These are phyloP conservation scores for Piaya cayana DNA, from an alignment of 2,113 vertebrate genomes.

Conservation along the genomic window DNA sequence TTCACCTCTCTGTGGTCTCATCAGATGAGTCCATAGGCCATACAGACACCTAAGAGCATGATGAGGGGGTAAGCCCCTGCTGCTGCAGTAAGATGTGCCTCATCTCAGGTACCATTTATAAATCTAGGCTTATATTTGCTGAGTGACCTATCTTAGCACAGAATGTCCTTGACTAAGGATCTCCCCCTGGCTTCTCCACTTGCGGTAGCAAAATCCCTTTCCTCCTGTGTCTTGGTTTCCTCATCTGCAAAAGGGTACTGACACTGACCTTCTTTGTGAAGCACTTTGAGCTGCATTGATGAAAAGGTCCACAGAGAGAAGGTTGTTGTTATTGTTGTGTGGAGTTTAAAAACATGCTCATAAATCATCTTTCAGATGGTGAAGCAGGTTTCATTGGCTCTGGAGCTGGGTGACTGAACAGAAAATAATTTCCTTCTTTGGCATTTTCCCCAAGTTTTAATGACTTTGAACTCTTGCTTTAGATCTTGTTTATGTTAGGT, in stretches of 20 bases:
- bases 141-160: neutral
- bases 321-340: slow-evolving; percentile 59
- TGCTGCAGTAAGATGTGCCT: neutral
- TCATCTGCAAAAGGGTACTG: neutral
- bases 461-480: slow-evolving; percentile 69
- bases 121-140: neutral
- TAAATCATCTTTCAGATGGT: slow-evolving; percentile 24
- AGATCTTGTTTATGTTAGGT: slow-evolving; percentile 65
- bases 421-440: slow-evolving; percentile 69
- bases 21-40: neutral
- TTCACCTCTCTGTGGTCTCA: neutral
- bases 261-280: neutral
- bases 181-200: neutral
- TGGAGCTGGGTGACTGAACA: slow-evolving; percentile 42
- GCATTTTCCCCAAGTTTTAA: slow-evolving; percentile 59
- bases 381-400: slow-evolving; percentile 40
- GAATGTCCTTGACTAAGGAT: neutral
- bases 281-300: neutral
- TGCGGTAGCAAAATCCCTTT: neutral
- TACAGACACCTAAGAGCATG: neutral
- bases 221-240: neutral
- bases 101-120: neutral
- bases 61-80: neutral
- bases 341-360: slow-evolving; percentile 27
- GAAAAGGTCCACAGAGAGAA: neutral